Percentiles rank a stretch among this genome's conserved stretches.
phyloP scores from a whole-genome alignment of 2,113 vertebrate species.

The Nibea coibor region DNA sequence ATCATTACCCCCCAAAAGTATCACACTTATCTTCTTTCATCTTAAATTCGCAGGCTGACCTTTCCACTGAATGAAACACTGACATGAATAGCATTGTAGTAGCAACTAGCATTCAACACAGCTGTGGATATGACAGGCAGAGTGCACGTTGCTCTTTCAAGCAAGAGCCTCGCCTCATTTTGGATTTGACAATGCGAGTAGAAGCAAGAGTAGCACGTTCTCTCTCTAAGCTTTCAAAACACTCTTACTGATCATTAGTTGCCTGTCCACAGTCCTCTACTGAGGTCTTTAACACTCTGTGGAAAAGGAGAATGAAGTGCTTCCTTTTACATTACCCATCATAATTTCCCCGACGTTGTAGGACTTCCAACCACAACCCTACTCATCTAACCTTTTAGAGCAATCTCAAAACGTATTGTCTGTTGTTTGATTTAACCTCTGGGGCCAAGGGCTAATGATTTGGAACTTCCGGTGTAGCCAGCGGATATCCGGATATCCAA shows the following conservation, averaged over 20 bases:
- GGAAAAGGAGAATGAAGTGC: not conserved
- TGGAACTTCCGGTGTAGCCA: no score
- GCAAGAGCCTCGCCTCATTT: not conserved
- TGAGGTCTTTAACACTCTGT: not conserved
- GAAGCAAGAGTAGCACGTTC: not conserved
- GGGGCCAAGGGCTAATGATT: no score
- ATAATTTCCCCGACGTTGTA: not conserved
- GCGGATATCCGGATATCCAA: no score
- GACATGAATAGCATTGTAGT: not conserved
- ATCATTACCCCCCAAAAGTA: slow-evolving; percentile 26
- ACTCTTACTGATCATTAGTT: slow-evolving; percentile 14
- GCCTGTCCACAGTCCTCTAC: not conserved
- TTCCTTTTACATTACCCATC: not conserved
- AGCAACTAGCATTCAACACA: slow-evolving; percentile 16
- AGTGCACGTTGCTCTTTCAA: not conserved
- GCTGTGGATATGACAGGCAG: not conserved
- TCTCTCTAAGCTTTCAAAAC: not conserved
- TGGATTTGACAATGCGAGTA: not conserved
- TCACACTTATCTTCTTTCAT: slow-evolving; percentile 50
- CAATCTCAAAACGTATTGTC: no score
- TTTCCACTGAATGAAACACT: slow-evolving; percentile 28
- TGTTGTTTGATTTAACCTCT: no score
- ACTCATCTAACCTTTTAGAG: not conserved
- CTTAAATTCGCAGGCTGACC: slow-evolving; percentile 34
- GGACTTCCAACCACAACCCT: not conserved